Evolutionary conservation across 2,797 vertebrate species (phyloP), one percentile per base, ranked within the genome.

Genomic region (Sebastes ruberrimus): DNA sequence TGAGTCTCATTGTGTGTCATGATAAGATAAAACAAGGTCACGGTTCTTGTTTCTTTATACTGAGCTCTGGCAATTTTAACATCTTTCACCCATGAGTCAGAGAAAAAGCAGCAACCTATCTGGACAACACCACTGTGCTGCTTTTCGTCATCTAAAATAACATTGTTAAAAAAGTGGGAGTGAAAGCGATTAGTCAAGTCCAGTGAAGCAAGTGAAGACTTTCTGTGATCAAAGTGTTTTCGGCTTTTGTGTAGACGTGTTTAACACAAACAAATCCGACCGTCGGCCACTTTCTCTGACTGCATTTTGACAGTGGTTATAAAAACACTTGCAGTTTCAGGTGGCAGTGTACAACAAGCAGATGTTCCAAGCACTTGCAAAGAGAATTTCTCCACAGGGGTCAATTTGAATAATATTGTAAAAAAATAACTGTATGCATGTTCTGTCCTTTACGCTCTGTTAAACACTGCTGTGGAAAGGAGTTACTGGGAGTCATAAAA

Each of bases 321-420:
- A 69, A 81, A 92, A 91, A 89, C 84, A 91, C 86, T 92, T 91
- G 91, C 88, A 91, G 92, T 83, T 93, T 92, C 87, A 92, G 89
- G 85, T 79, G 90, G 74, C 78, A 81, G 77, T 16, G 55, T 64
- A 65, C 74, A 81, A 81, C 49, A 82, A 83, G 63, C 59, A 78
- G 78, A 83, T 76, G 77, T 76, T 30, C 49, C 52, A 46, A 71
- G 70, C 65, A 49, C 63, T 74, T 59, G 52, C 62, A 80, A 53
- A 68, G 71, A 78, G 32, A 23, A 20, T 78, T 78, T 84, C 57
- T 81, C 71, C 71, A 73, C 71, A 76, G 62, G 32, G 77, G 60
- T 82, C 16, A 7, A 32, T 74, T 7, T 59, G 16, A 69, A 69
- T 14, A 35, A 35, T 64, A 73, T 18, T 42, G 23, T 28, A 78